phyloP scores from a whole-genome alignment of 2,888 invertebrate species.

The Euspilapteryx auroguttella region DNA sequence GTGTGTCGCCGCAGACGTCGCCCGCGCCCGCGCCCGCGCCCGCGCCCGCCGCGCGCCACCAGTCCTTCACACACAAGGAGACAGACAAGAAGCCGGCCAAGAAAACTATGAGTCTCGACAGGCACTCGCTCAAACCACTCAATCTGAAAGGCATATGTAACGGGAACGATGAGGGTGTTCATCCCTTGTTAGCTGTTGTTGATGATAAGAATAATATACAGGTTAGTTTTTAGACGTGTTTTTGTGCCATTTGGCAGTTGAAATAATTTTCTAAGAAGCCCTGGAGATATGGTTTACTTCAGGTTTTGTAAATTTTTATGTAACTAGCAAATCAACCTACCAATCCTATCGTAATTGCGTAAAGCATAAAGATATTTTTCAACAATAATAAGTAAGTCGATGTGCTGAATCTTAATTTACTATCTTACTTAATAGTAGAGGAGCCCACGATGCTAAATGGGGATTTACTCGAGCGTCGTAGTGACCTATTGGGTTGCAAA shows the following conservation, averaged over 20 bases:
- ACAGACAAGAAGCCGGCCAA: conserved; percentile 20
- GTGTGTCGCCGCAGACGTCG: conserved; percentile 26
- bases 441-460: too few relatives aligned
- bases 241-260: too few relatives aligned
- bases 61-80: conserved; percentile 30
- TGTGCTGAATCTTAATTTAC: too few relatives aligned
- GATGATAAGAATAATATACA: conserved; percentile 51
- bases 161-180: conserved; percentile 23
- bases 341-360: too few relatives aligned
- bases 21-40: conserved; percentile 13
- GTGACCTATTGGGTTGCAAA: too few relatives aligned
- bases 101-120: conserved; percentile 37
- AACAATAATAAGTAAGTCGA: too few relatives aligned
- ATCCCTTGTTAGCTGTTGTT: conserved; percentile 43
- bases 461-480: too few relatives aligned
- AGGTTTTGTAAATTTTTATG: too few relatives aligned
- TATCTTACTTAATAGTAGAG: too few relatives aligned
- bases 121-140: conserved; percentile 33
- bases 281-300: too few relatives aligned
- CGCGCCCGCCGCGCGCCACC: conserved; percentile 29
- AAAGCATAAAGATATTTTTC: background rate
- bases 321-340: too few relatives aligned
- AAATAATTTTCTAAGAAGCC: too few relatives aligned
- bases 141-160: conserved; percentile 44
- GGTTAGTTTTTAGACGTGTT: conserved; percentile 23